These are phyloP conservation scores for Drosophila incognita DNA, from an alignment of 2,888 invertebrate species.

Conservation along the genomic window DNA sequence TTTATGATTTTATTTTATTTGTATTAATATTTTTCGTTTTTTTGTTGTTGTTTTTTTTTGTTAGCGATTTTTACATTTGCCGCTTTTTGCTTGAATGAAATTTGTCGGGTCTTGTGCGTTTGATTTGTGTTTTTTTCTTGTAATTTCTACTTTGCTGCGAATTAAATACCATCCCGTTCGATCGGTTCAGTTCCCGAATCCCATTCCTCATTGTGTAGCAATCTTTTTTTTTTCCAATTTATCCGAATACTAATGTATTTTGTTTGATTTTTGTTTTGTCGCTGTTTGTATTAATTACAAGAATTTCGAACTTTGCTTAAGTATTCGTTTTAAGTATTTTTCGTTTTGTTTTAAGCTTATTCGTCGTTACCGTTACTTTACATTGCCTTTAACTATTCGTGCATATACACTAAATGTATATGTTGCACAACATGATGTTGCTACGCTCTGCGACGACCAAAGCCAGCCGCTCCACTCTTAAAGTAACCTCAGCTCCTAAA, in stretches of 20 bases:
- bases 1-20: slow-evolving; percentile 68
- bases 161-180: slow-evolving; percentile 45
- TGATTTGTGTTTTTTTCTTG: slow-evolving; percentile 21
- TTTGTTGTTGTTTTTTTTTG: slow-evolving; percentile 35
- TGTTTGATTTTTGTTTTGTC: slow-evolving; percentile 1
- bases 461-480: slow-evolving; percentile 4
- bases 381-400: slow-evolving; percentile 68
- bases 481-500: slow-evolving; percentile 23
- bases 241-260: slow-evolving; percentile 34
- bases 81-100: slow-evolving; percentile 64
- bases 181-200: slow-evolving; percentile 29
- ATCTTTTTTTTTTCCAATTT: slow-evolving; percentile 11
- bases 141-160: slow-evolving; percentile 43
- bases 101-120: slow-evolving; percentile 50
- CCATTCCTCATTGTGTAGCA: slow-evolving; percentile 4
- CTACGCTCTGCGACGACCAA: slow-evolving; percentile 16
- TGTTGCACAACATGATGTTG: slow-evolving; percentile 56
- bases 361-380: slow-evolving; percentile 51
- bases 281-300: slow-evolving; percentile 37
- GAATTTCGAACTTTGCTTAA: slow-evolving; percentile 33
- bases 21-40: slow-evolving; percentile 67
- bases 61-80: slow-evolving; percentile 54
- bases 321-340: slow-evolving; percentile 18
- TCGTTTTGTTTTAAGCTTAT: slow-evolving; percentile 30
- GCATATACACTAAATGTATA: slow-evolving; percentile 40